Evolutionary conservation across 1,140 invertebrate genomes (phyloP).

Genomic region (Hypothenemus hampei): DNA sequence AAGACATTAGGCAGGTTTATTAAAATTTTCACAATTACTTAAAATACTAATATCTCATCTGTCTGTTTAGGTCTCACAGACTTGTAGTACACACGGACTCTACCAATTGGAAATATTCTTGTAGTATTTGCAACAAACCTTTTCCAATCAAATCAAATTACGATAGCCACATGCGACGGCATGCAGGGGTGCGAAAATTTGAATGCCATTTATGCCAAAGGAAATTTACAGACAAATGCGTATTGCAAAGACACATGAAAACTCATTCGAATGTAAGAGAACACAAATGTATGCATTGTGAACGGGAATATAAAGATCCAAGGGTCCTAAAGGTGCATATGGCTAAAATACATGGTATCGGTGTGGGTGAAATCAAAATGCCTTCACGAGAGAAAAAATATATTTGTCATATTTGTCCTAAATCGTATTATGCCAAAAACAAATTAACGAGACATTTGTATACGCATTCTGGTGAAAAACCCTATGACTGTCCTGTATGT

Average conservation of each 20-base stretch:
- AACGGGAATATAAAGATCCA: conserved; percentile 34
- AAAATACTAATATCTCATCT: neutral
- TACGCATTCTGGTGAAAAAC: conserved; percentile 66
- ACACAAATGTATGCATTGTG: conserved; percentile 30
- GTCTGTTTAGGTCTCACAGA: conserved; percentile 30
- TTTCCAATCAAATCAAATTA: conserved; percentile 37
- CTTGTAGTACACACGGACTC: conserved; percentile 34
- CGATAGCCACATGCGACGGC: conserved; percentile 34
- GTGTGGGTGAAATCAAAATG: conserved; percentile 31
- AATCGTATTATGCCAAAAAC: conserved; percentile 53
- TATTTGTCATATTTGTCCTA: conserved; percentile 40
- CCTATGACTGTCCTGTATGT: conserved; percentile 60
- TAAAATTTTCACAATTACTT: neutral
- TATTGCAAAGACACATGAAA: conserved; percentile 37
- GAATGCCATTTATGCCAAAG: conserved; percentile 68
- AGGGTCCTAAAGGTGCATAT: conserved; percentile 28
- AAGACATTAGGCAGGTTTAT: conserved; percentile 29
- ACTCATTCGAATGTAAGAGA: conserved; percentile 36
- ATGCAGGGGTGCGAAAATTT: conserved; percentile 57
- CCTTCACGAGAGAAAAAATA: conserved; percentile 33
- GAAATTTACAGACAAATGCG: conserved; percentile 51
- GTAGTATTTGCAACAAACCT: conserved; percentile 39
- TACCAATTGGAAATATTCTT: conserved; percentile 36
- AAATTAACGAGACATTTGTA: conserved; percentile 60
- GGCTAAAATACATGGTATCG: conserved; percentile 25